Evolutionary conservation across 2,113 vertebrate genomes (phyloP).

Genomic region (Dermatemys mawii): DNA sequence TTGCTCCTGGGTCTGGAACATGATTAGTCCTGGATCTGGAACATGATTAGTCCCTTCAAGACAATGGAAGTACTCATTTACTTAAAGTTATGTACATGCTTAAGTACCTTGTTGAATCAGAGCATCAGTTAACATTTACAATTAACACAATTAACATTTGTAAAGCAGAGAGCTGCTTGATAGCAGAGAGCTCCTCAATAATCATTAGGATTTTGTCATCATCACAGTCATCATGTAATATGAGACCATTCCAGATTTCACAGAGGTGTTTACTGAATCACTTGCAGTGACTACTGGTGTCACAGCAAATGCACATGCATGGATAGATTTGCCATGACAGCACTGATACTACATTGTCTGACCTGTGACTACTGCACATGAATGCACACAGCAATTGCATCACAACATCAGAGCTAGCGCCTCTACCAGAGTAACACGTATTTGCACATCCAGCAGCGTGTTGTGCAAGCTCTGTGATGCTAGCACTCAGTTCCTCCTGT

Average conservation of each 20-base stretch:
- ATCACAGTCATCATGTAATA: neutral
- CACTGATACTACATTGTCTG: neutral
- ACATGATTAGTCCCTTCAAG: constrained; percentile 20
- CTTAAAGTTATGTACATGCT: neutral
- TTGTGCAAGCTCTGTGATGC: neutral
- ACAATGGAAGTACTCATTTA: constrained; percentile 6
- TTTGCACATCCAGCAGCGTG: neutral
- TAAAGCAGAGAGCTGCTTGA: neutral
- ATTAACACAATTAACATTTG: no score
- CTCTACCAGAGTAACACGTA: neutral
- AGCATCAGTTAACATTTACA: neutral
- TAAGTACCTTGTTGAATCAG: constrained; percentile 42
- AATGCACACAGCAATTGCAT: neutral
- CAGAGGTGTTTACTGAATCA: neutral
- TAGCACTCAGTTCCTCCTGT: neutral
- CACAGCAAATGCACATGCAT: neutral
- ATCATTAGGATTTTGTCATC: neutral
- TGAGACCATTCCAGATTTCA: neutral
- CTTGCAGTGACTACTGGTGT: neutral
- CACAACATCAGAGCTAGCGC: no score
- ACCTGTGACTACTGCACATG: neutral
- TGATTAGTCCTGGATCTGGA: constrained; percentile 26
- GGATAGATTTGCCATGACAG: neutral
- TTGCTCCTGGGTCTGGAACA: constrained; percentile 22
- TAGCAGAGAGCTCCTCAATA: neutral